Conservation (phyloP, 1,140 invertebrate genomes). For the Aphaenogaster rudis region DNA sequence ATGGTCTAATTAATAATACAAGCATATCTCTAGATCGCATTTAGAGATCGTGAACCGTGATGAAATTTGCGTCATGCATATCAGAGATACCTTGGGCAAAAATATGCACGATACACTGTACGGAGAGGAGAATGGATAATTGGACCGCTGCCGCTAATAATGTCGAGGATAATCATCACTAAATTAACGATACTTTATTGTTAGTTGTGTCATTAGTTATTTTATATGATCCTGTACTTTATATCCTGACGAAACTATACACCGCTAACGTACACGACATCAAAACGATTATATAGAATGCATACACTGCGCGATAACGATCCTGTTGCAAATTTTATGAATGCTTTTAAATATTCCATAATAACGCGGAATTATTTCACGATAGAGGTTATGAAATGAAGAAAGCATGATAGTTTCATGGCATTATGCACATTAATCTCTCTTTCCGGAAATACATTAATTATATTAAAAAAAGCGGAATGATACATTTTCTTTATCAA, state of each 20-base stretch:
- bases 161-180: constrained; percentile 60
- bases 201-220: constrained; percentile 72
- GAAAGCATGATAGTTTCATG: background rate
- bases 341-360: constrained; percentile 6
- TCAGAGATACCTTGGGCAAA: background rate
- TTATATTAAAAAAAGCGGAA: background rate
- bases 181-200: constrained; percentile 66
- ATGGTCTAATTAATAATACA: background rate
- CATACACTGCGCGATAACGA: constrained; percentile 2
- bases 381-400: constrained; percentile 9
- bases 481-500: background rate
- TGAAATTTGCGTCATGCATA: constrained; percentile 35
- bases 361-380: background rate
- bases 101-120: constrained; percentile 29
- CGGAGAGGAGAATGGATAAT: constrained; percentile 13
- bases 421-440: background rate
- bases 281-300: constrained; percentile 29
- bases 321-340: constrained; percentile 15
- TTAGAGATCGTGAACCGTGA: constrained; percentile 4
- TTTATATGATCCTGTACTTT: constrained; percentile 55
- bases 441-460: background rate
- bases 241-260: constrained; percentile 18
- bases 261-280: constrained; percentile 3
- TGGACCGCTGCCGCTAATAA: constrained; percentile 54
- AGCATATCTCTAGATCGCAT: background rate